Conservation (phyloP, 2,797 vertebrate genomes). For the Mallotus villosus region DNA sequence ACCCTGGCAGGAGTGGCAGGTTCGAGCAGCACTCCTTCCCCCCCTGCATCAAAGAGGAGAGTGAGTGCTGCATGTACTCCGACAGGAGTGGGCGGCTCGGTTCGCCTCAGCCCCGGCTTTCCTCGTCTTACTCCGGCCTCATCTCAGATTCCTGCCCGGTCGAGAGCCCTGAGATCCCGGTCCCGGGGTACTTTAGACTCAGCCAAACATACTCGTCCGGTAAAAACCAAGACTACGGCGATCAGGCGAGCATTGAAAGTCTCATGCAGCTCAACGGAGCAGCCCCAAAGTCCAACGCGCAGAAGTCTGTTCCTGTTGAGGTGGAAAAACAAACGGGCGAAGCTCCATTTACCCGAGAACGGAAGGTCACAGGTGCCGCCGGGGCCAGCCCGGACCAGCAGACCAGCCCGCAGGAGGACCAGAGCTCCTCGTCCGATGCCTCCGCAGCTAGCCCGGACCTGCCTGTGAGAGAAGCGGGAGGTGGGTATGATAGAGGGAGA, state of each 20-base stretch:
- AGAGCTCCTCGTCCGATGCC: slow-evolving; percentile 82
- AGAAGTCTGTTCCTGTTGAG: slow-evolving; percentile 81
- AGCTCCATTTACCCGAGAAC: slow-evolving; percentile 62
- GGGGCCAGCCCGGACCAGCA: slow-evolving; percentile 83
- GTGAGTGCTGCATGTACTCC: slow-evolving; percentile 91
- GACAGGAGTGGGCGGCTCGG: slow-evolving; percentile 88
- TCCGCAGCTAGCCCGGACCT: slow-evolving; percentile 85
- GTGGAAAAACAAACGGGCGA: slow-evolving; percentile 87
- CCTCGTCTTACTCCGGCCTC: slow-evolving; percentile 83
- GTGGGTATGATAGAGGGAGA: slow-evolving; percentile 81
- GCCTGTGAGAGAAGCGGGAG: slow-evolving; percentile 87
- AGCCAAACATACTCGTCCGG: slow-evolving; percentile 88
- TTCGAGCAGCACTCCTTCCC: slow-evolving; percentile 89
- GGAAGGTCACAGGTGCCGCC: slow-evolving; percentile 78
- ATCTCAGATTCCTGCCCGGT: slow-evolving; percentile 84
- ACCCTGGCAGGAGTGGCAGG: slow-evolving; percentile 85
- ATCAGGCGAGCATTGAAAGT: slow-evolving; percentile 83
- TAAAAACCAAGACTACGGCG: slow-evolving; percentile 87
- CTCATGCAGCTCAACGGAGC: slow-evolving; percentile 83
- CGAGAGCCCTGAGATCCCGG: slow-evolving; percentile 87
- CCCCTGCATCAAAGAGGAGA: slow-evolving; percentile 89
- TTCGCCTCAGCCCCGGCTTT: slow-evolving; percentile 77
- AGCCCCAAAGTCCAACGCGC: slow-evolving; percentile 77
- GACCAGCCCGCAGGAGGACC: slow-evolving; percentile 80
- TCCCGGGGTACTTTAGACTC: slow-evolving; percentile 91